Percentiles rank a stretch among this genome's conserved stretches.
Conservation (phyloP, 2,888 invertebrate species). For the Ephialtes manifestator region DNA sequence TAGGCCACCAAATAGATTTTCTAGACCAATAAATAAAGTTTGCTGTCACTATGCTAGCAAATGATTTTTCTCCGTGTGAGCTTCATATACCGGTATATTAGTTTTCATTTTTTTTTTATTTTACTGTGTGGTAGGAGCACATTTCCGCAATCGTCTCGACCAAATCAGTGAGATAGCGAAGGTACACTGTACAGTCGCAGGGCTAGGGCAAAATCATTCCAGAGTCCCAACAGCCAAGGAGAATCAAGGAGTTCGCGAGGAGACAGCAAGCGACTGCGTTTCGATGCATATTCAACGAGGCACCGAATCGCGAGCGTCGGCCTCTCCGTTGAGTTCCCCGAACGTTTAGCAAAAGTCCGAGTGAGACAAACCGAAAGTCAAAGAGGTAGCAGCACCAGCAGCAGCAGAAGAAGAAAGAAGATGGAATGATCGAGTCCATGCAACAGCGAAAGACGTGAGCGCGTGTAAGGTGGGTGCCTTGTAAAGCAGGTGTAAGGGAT, state of each 20-base stretch:
- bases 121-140: neutral
- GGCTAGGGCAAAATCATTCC: slow-evolving; percentile 6
- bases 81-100: neutral
- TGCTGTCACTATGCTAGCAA: too few relatives aligned
- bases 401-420: slow-evolving; percentile 4
- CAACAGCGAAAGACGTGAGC: slow-evolving; percentile 39
- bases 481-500: slow-evolving; percentile 81
- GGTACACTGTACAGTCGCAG: neutral
- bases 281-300: slow-evolving; percentile 75
- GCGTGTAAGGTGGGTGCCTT: slow-evolving; percentile 68
- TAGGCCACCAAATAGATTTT: too few relatives aligned
- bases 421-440: neutral
- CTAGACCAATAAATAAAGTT: too few relatives aligned
- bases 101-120: too few relatives aligned
- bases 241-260: neutral
- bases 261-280: slow-evolving; percentile 2
- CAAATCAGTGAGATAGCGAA: neutral
- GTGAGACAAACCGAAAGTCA: slow-evolving; percentile 23
- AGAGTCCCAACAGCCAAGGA: slow-evolving; percentile 1
- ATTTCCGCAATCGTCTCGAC: neutral
- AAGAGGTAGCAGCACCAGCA: neutral
- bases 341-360: slow-evolving; percentile 61
- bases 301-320: slow-evolving; percentile 46
- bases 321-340: slow-evolving; percentile 46
- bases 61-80: too few relatives aligned